A percentile compares a stretch with the other conserved stretches of the same genome.
Conservation (phyloP, 2,113 vertebrate species). For the Microtus richardsoni region DNA sequence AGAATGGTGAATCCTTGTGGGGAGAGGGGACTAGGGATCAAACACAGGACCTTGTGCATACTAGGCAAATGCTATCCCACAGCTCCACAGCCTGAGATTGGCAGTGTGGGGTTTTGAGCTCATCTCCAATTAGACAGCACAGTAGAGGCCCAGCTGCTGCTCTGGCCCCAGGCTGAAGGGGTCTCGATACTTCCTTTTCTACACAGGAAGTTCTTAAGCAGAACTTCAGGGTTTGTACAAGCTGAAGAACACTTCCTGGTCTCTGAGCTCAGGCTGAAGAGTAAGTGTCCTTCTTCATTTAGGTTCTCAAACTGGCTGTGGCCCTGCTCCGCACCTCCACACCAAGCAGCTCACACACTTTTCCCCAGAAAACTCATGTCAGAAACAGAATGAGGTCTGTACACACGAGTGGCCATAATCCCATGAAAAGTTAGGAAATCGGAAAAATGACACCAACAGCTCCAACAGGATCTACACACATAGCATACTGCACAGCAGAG, state of each 20-base stretch:
- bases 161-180: neutral
- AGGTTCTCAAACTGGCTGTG: neutral
- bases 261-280: neutral
- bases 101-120: neutral
- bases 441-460: neutral
- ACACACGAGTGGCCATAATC: neutral
- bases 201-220: neutral
- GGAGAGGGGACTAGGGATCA: neutral
- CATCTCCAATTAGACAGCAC: neutral
- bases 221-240: neutral
- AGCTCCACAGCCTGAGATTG: neutral
- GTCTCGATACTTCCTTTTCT: neutral
- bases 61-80: neutral
- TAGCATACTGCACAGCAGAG: neutral
- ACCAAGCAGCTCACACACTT: neutral
- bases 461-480: neutral
- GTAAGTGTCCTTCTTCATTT: conserved; percentile 30
- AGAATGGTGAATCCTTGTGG: neutral
- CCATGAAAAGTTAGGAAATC: conserved; percentile 10
- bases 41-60: neutral
- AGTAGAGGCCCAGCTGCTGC: neutral
- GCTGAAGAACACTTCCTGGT: neutral
- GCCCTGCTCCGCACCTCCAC: neutral
- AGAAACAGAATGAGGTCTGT: neutral
- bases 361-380: neutral